Conservation (phyloP, 2,888 invertebrate species). For the Hyposoter dolosus region DNA sequence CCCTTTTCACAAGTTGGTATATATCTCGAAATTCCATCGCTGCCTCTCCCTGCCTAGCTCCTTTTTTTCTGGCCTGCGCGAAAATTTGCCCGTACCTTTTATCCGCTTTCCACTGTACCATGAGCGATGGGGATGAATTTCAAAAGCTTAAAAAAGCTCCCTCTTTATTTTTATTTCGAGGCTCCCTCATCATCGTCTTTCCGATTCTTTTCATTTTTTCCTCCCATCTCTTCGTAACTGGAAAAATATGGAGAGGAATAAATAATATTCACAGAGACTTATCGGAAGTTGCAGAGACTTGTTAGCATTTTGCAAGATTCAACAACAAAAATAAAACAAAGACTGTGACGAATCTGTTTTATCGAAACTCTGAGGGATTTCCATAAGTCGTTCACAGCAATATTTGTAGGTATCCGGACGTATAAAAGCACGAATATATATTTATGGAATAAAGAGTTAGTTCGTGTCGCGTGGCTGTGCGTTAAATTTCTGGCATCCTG, state of each 20-base stretch:
- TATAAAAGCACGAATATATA: not conserved
- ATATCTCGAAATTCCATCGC: constrained; percentile 51
- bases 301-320: not conserved
- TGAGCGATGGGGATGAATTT: constrained; percentile 53
- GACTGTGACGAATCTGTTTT: not conserved
- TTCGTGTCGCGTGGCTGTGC: not conserved
- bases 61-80: not conserved
- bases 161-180: constrained; percentile 9
- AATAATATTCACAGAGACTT: not conserved
- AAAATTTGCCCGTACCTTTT: constrained; percentile 56
- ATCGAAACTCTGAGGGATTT: not conserved
- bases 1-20: not conserved
- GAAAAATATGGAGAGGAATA: not conserved
- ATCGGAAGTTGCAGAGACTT: not conserved
- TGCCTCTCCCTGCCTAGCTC: constrained; percentile 5
- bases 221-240: constrained; percentile 2
- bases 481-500: constrained; percentile 31
- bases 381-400: not conserved
- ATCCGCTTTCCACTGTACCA: constrained; percentile 35
- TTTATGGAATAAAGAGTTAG: not conserved
- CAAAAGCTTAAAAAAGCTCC: constrained; percentile 22
- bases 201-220: constrained; percentile 11
- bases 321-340: not conserved
- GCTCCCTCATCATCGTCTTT: constrained; percentile 20
- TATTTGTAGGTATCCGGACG: not conserved